phyloP scores from a whole-genome alignment of 2,113 vertebrate species.

The Hemiprocne comata region DNA sequence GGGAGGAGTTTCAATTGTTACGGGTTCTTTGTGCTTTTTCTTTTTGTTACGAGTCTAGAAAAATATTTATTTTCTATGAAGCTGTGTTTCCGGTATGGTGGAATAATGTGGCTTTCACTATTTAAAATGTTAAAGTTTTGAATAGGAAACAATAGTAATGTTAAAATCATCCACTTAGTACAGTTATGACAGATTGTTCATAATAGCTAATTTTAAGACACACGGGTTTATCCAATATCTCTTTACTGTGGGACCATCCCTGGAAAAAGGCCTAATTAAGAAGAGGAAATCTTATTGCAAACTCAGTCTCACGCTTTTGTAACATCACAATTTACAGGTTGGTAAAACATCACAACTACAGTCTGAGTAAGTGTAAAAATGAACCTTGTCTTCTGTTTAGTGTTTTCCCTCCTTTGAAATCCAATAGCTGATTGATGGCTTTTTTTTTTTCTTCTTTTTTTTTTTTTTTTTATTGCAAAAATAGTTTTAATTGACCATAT shows the following conservation, averaged over 20 bases:
- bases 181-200: background rate
- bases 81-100: background rate
- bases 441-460: background rate
- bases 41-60: background rate
- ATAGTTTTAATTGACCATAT: background rate
- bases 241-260: background rate
- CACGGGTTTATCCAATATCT: background rate
- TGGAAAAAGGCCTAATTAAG: background rate
- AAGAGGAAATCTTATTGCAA: background rate
- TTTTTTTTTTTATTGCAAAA: background rate
- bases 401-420: background rate
- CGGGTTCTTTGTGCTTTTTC: background rate
- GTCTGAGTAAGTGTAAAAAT: background rate
- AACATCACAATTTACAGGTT: background rate
- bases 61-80: background rate
- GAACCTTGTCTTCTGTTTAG: background rate
- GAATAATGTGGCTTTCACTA: background rate
- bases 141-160: background rate
- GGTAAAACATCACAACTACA: background rate
- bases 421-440: background rate
- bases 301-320: background rate
- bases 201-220: background rate
- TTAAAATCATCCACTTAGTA: background rate
- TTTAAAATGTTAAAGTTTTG: background rate
- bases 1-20: background rate